These are phyloP conservation scores for Ornithoptera priamus DNA, from an alignment of 2,888 invertebrate species.

Conservation along the genomic window DNA sequence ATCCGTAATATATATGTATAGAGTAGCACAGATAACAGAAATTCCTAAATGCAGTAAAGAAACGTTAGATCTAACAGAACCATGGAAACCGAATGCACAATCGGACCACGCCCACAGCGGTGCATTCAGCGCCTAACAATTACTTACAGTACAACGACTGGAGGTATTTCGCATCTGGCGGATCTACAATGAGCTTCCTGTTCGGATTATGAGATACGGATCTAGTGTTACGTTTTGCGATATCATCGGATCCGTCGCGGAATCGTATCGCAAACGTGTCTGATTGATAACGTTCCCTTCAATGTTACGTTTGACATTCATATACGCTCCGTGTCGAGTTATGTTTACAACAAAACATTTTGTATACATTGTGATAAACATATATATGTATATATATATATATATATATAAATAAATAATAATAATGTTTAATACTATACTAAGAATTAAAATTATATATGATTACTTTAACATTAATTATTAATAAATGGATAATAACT, in stretches of 20 bases:
- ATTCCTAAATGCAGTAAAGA: conserved; percentile 30
- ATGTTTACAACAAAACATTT: conserved; percentile 9
- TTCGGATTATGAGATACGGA: conserved; percentile 75
- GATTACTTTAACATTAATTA: background rate
- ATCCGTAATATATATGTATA: background rate
- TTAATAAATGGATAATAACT: no score
- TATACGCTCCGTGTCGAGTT: conserved; percentile 37
- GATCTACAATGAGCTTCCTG: conserved; percentile 73
- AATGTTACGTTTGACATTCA: conserved; percentile 33
- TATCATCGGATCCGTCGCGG: conserved; percentile 50
- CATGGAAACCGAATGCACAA: conserved; percentile 56
- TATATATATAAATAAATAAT: no score
- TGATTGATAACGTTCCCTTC: conserved; percentile 46
- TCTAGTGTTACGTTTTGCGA: conserved; percentile 60
- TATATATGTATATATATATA: background rate
- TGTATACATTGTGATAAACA: background rate
- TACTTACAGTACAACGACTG: conserved; percentile 46
- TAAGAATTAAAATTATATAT: background rate
- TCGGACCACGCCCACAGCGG: conserved; percentile 68
- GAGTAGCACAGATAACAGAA: conserved; percentile 12
- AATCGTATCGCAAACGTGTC: conserved; percentile 52
- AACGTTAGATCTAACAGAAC: conserved; percentile 53
- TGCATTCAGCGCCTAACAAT: conserved; percentile 51
- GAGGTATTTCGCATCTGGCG: conserved; percentile 77
- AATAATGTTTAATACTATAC: no score